A percentile compares a stretch with the other conserved stretches of the same genome.
These are phyloP conservation scores for Halocynthia roretzi DNA, from an alignment of 23 tunicate genomes.

Conservation along the genomic window DNA sequence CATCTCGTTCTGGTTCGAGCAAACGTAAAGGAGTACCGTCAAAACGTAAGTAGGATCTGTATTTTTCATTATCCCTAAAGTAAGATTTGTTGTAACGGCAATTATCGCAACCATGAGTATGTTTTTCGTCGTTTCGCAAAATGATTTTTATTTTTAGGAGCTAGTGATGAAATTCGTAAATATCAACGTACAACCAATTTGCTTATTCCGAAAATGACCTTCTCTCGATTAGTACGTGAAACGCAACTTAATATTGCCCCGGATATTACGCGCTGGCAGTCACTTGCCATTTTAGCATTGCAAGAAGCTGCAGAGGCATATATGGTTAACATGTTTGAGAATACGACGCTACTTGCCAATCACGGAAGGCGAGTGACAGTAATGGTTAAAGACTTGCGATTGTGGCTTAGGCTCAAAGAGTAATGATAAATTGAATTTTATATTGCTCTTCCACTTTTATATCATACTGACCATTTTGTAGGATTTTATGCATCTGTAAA, in stretches of 20 bases:
- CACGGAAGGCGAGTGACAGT: background rate
- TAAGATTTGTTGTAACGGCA: background rate
- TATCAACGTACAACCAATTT: background rate
- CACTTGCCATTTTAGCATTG: background rate
- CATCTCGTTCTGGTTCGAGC: too few relatives aligned
- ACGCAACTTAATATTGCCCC: background rate
- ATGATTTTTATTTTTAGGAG: background rate
- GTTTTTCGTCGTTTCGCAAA: background rate
- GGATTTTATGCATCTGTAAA: too few relatives aligned
- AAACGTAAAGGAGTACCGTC: too few relatives aligned
- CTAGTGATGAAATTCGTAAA: background rate
- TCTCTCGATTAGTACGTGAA: conserved; percentile 3
- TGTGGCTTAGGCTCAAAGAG: too few relatives aligned
- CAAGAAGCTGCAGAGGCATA: conserved; percentile 4
- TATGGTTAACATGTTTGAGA: background rate
- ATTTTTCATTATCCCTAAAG: too few relatives aligned
- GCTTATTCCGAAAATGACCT: background rate
- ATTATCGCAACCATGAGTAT: background rate
- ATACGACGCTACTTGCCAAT: background rate
- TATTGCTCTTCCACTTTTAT: too few relatives aligned
- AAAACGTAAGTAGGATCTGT: too few relatives aligned
- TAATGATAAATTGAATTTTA: too few relatives aligned
- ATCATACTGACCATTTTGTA: too few relatives aligned
- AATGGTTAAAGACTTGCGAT: background rate
- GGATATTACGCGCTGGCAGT: background rate